Percentiles rank a stretch among this genome's conserved stretches.
Evolutionary conservation across 2,888 invertebrate genomes (phyloP).

Genomic region (Heliconius ismenius): DNA sequence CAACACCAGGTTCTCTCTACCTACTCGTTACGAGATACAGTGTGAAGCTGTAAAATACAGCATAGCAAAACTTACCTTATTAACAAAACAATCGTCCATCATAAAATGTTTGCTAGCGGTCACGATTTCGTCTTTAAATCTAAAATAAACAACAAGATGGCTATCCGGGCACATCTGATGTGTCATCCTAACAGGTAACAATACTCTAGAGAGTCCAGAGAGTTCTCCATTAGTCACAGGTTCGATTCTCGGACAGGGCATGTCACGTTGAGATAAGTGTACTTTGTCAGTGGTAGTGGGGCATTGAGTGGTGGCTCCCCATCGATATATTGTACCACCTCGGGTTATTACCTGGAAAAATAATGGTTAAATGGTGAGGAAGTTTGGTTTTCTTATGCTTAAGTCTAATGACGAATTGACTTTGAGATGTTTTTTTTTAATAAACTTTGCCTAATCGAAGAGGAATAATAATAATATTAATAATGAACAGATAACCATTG

Average conservation of each 20-base stretch:
- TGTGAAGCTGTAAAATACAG: background rate
- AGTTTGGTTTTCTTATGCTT: background rate
- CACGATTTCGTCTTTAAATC: slow-evolving; percentile 79
- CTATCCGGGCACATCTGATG: slow-evolving; percentile 80
- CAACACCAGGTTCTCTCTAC: background rate
- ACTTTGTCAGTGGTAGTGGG: slow-evolving; percentile 60
- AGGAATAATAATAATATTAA: too few species aligned
- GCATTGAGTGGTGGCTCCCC: slow-evolving; percentile 77
- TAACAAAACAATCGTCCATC: slow-evolving; percentile 81
- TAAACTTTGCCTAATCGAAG: background rate
- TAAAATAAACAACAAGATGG: slow-evolving; percentile 80
- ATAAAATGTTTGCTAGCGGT: slow-evolving; percentile 80
- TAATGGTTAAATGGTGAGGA: background rate
- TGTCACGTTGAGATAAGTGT: slow-evolving; percentile 56
- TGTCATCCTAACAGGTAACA: slow-evolving; percentile 71
- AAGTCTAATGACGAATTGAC: background rate
- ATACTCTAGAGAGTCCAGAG: slow-evolving; percentile 56
- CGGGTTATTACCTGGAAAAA: slow-evolving; percentile 69
- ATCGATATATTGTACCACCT: slow-evolving; percentile 73
- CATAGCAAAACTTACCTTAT: slow-evolving; percentile 72
- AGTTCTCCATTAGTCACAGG: slow-evolving; percentile 32
- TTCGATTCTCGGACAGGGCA: slow-evolving; percentile 50
- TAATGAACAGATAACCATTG: too few species aligned
- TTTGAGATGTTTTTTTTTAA: background rate
- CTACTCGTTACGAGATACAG: background rate